Percentiles rank a stretch among this genome's conserved stretches.
Conservation (phyloP, 2,888 invertebrate species). For the Lasioglossum villosulum region DNA sequence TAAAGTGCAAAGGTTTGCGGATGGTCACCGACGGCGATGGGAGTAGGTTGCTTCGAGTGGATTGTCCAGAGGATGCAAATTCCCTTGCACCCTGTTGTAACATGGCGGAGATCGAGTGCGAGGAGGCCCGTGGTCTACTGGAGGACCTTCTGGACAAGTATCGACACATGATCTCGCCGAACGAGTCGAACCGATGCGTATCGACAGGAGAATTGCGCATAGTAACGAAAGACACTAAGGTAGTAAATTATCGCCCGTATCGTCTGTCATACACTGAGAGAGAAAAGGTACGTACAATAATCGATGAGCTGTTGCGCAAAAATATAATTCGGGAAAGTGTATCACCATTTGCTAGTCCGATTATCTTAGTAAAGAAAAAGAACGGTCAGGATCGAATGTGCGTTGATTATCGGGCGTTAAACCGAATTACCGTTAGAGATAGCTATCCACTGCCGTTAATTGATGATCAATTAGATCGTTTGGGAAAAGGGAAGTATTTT, state of each 20-base stretch:
- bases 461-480: not conserved
- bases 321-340: not conserved
- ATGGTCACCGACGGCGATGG: no score
- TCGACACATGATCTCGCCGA: no score
- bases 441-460: not conserved
- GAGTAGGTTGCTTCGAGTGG: no score
- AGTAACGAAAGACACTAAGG: not conserved
- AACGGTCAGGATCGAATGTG: slow-evolving; percentile 8
- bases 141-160: no score
- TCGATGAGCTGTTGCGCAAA: not conserved
- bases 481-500: not conserved
- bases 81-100: no score
- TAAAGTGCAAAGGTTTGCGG: no score
- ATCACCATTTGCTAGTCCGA: not conserved
- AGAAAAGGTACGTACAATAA: not conserved
- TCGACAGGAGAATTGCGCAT: no score
- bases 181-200: no score
- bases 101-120: no score
- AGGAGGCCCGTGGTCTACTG: no score
- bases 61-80: no score
- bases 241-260: not conserved
- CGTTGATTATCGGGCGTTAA: not conserved
- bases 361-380: not conserved
- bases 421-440: not conserved
- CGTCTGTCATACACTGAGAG: not conserved